Percentiles rank a stretch among this genome's conserved stretches.
Evolutionary conservation across 2,797 vertebrate genomes (phyloP).

Genomic region (Todus mexicanus): DNA sequence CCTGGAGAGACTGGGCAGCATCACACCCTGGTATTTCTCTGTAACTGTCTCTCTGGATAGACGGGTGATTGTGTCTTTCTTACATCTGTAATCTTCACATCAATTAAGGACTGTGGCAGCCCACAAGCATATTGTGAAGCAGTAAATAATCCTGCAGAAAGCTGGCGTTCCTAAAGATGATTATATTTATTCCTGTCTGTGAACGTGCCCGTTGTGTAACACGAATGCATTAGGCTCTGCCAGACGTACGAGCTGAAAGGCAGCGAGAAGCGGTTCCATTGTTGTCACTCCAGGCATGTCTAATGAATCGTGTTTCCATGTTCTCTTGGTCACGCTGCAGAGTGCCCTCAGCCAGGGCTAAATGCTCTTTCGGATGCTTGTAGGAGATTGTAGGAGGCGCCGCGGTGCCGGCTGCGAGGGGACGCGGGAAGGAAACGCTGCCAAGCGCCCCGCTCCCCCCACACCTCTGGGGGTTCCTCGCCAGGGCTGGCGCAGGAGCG

Average conservation of each 20-base stretch:
- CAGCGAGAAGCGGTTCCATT: constrained; percentile 38
- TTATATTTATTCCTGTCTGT: constrained; percentile 32
- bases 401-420: not conserved
- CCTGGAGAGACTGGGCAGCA: not conserved
- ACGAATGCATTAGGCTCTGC: constrained; percentile 26
- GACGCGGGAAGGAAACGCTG: not conserved
- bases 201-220: constrained; percentile 49
- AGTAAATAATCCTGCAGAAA: not conserved
- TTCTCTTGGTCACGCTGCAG: constrained; percentile 41
- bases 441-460: not conserved
- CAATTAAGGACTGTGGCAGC: not conserved
- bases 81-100: not conserved
- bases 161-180: constrained; percentile 50
- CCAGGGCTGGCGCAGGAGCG: not conserved
- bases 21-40: not conserved
- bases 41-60: not conserved
- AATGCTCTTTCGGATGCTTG: constrained; percentile 25
- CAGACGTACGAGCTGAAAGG: constrained; percentile 30
- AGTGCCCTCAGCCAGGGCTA: constrained; percentile 58
- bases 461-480: constrained; percentile 14
- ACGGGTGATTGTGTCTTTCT: not conserved
- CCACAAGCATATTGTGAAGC: not conserved
- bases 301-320: constrained; percentile 62
- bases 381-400: constrained; percentile 13
- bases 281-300: constrained; percentile 58